Conservation (phyloP, 2,113 vertebrate genomes). For the Mesembrinibis cayennensis region DNA sequence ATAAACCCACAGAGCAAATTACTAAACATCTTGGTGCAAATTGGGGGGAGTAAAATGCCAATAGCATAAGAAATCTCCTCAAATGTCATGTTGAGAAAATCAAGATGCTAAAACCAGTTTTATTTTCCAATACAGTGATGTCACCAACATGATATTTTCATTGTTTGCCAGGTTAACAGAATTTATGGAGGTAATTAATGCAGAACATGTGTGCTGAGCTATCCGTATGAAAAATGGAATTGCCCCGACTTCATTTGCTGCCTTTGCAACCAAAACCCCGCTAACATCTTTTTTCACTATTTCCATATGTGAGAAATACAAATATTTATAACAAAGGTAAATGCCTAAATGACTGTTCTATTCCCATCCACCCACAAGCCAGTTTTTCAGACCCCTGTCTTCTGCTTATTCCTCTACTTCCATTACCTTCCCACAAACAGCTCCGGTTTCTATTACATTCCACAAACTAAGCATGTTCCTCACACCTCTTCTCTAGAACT, state of each 20-base stretch:
- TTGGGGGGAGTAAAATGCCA: neutral
- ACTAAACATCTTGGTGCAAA: conserved; percentile 14
- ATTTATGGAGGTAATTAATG: conserved; percentile 83
- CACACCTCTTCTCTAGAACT: neutral
- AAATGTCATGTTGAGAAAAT: conserved; percentile 58
- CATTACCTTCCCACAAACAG: neutral
- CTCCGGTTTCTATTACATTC: neutral
- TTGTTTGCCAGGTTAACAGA: conserved; percentile 78
- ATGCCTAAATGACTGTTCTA: conserved; percentile 15
- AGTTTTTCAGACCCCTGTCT: neutral
- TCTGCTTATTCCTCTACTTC: neutral
- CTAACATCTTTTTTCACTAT: conserved; percentile 61
- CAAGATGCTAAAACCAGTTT: conserved; percentile 66
- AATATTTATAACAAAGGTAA: conserved; percentile 67
- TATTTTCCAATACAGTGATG: conserved; percentile 74
- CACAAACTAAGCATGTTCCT: neutral
- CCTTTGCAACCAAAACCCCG: conserved; percentile 61
- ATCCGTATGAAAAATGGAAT: conserved; percentile 69
- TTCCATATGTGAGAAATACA: conserved; percentile 58
- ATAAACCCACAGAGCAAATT: conserved; percentile 13
- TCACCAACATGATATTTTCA: conserved; percentile 77
- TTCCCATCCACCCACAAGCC: neutral
- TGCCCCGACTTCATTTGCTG: conserved; percentile 69
- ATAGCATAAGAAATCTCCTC: neutral
- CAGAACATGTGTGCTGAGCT: conserved; percentile 77